Base-by-base conservation (phyloP, 2,888 invertebrate genomes). In the Agrochola lychnidis region DNA sequence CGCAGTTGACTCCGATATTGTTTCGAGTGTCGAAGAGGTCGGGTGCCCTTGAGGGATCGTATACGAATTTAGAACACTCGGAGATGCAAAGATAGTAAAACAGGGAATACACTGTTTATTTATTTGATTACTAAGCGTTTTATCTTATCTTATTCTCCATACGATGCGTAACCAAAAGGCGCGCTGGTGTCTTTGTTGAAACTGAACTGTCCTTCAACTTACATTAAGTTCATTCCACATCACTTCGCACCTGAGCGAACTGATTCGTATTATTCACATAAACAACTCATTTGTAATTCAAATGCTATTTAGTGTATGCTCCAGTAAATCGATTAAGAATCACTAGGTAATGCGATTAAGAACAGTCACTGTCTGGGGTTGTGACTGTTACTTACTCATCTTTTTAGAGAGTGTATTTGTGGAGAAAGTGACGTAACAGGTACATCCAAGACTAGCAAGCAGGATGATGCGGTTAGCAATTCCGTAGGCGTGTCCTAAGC, bases 11-110 rank as follows among this genome's bases (percentile, higher is more conserved):
- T 63, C n/a, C 6, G 19, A 51, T 78, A 48, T 16, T 51, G 7
- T 40, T 76, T 42, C 7, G 22, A 71, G 64, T 78, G 53, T 66
- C 25, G 16, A 64, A 48, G 30, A 45, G 22, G 53, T 70, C 61
- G 22, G n/a, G 45, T 81, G 91, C 86, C 92, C 90, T 92, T 92
- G 92, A 89, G 59, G 76, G 85, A 88, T 84, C 87, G 76, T 87
- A 85, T 79, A 85, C 76, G 79, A 91, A 92, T 90, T 87, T 90
- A 76, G 89, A 89, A 83, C 89, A 90, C 63, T 78, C 69, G 72
- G 76, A 82, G 89, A 80, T 76, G 73, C 56, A 78, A 53, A 78
- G 77, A 79, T 77, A 82, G 59, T 57, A 78, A 76, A 64, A 79
- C 78, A 81, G 75, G 80, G 84, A 82, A 75, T 76, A 79, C 72